These are phyloP conservation scores for Xanthia togata DNA, from an alignment of 2,888 invertebrate genomes.

Conservation along the genomic window DNA sequence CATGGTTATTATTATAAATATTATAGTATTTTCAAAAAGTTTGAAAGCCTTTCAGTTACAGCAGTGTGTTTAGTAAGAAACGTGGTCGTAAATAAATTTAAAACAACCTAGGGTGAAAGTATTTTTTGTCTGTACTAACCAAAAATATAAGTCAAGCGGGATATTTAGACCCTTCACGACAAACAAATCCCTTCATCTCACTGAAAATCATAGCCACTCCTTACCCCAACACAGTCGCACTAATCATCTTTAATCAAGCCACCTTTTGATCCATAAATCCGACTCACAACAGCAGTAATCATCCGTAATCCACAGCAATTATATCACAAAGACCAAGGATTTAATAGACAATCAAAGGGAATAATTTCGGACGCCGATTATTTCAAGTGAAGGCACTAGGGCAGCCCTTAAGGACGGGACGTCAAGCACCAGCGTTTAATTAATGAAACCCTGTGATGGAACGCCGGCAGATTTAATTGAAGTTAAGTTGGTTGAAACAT, in stretches of 20 bases:
- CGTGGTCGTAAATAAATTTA: neutral
- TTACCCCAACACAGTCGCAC: slow-evolving; percentile 3
- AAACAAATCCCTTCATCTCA: neutral
- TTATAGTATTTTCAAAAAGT: too few species aligned
- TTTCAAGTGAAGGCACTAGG: slow-evolving; percentile 78
- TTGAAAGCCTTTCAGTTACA: neutral
- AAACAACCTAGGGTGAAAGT: neutral
- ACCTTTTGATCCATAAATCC: slow-evolving; percentile 58
- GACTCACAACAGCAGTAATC: slow-evolving; percentile 66
- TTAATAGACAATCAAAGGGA: slow-evolving; percentile 84
- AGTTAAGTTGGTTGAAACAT: slow-evolving; percentile 63
- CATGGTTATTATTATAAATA: too few species aligned
- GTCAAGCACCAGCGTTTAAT: slow-evolving; percentile 81
- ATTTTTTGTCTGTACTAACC: neutral
- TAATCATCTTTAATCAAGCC: slow-evolving; percentile 47
- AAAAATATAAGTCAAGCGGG: neutral
- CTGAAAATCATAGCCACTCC: slow-evolving; percentile 5
- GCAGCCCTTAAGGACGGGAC: slow-evolving; percentile 70
- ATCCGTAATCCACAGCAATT: slow-evolving; percentile 77
- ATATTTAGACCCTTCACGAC: neutral
- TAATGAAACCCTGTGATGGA: slow-evolving; percentile 78
- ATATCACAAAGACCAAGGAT: slow-evolving; percentile 77
- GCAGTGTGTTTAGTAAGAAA: neutral
- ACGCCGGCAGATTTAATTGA: slow-evolving; percentile 65
- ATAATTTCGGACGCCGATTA: slow-evolving; percentile 86